These are phyloP conservation scores for Epinephelus lanceolatus DNA, from an alignment of 2,113 vertebrate genomes.

Conservation along the genomic window DNA sequence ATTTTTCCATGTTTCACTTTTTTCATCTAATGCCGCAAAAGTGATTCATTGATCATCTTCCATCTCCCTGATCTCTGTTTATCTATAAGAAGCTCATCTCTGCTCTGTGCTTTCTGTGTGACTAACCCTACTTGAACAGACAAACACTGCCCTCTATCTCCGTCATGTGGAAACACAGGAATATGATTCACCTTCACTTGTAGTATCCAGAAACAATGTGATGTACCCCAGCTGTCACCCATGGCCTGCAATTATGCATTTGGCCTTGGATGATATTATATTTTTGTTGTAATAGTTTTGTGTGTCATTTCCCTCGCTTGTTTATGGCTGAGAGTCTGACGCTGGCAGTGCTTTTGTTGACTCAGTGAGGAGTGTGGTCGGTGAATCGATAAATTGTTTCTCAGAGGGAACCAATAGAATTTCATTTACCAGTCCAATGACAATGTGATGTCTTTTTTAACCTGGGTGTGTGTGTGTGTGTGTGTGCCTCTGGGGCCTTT, in stretches of 20 bases:
- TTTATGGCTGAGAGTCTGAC: conserved; percentile 13
- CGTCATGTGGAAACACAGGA: conserved; percentile 44
- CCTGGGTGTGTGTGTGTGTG: neutral
- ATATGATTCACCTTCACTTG: neutral
- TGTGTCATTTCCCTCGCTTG: neutral
- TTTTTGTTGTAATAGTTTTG: conserved; percentile 16
- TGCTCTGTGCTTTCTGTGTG: neutral
- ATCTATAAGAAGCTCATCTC: neutral
- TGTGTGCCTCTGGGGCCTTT: neutral
- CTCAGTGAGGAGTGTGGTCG: conserved; percentile 35
- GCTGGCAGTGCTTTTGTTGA: conserved; percentile 28
- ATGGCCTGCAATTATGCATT: conserved; percentile 2
- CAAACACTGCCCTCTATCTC: conserved; percentile 83
- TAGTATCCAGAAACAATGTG: neutral
- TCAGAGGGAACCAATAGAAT: conserved; percentile 41
- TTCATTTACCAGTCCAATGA: conserved; percentile 63
- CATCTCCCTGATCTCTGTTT: neutral
- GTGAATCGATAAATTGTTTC: conserved; percentile 67
- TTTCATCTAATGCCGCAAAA: neutral
- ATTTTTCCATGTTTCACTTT: neutral
- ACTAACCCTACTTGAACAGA: conserved; percentile 36
- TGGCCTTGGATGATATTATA: neutral
- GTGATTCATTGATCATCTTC: neutral
- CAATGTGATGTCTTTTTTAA: conserved; percentile 58
- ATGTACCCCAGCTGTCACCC: neutral